Base-by-base conservation (phyloP, 2,888 invertebrate species). In the Gastrophysa polygoni region DNA sequence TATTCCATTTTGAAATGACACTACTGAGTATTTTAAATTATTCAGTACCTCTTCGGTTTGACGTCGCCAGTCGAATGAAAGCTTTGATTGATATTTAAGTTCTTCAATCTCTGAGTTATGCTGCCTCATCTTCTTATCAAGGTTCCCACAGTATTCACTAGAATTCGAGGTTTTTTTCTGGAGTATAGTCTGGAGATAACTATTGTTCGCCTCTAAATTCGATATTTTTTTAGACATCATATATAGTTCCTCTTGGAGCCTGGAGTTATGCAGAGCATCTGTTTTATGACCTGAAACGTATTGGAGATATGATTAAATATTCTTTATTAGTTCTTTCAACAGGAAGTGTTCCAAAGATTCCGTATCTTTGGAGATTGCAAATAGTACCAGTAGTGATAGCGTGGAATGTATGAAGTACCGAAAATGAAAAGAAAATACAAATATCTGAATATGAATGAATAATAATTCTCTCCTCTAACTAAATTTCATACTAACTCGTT, bases 1-100 rank as follows among this genome's bases (percentile, higher is more conserved):
- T 56, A 69, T 74, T 8, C 62, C 49, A 24, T 70, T 69, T 10
- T 72, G 68, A 4, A 68, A 57, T 2, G 44, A 32, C 4, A 61
- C 52, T 5, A 73, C 18, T 24, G 72, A 68, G n/a, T 82, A 83
- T 44, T 84, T 83, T 0, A 85, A 71, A 57, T 81, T 83, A 69
- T 85, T 85, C 57, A 85, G 74, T n/a, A 60, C 28, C 1, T 83
- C 80, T 66, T 83, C 85, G 1, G 84, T 83, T 0, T 80, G 77
- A 66, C 84, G 75, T 76, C 83, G 85, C 81, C 85, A 86, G 67
- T 85, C 82, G 68, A 83, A 82, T n/a, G 85, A 67, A 67, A 84
- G 82, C 83, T 85, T 72, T 47, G 66, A 72, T 66, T 78, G 78
- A 44, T 75, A 74, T 58, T 75, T 73, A 0, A 77, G n/a, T 64